Percentiles rank a stretch among this genome's conserved stretches.
Conservation (phyloP, 1,140 invertebrate genomes). For the Drosophila ironensis region DNA sequence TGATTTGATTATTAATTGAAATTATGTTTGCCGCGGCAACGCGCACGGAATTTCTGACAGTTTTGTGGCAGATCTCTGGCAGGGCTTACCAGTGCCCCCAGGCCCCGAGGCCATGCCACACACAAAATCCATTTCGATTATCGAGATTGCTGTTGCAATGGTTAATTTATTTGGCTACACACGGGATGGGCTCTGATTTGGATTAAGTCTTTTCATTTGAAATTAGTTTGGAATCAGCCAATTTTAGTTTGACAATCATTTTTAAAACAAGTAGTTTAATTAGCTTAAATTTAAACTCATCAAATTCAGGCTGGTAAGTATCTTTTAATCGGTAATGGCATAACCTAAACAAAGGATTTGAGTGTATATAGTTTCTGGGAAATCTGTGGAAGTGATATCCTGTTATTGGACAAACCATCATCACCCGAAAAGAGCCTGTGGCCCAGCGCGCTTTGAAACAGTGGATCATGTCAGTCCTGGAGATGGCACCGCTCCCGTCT, state of each 20-base stretch:
- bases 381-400: background rate
- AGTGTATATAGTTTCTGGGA: background rate
- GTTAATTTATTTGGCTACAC: background rate
- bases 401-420: slow-evolving; percentile 6
- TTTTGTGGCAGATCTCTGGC: slow-evolving; percentile 57
- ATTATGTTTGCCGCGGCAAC: slow-evolving; percentile 62
- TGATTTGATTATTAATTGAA: slow-evolving; percentile 77
- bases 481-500: slow-evolving; percentile 10
- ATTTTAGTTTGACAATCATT: too few species aligned
- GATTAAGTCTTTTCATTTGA: background rate
- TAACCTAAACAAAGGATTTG: too few species aligned
- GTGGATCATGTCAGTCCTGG: slow-evolving; percentile 36
- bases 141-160: background rate
- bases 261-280: too few species aligned
- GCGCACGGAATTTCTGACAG: slow-evolving; percentile 72
- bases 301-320: too few species aligned
- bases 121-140: slow-evolving; percentile 42
- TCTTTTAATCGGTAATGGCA: too few species aligned
- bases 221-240: too few species aligned
- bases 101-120: slow-evolving; percentile 5
- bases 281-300: too few species aligned
- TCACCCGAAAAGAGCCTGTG: slow-evolving; percentile 1
- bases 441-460: slow-evolving; percentile 30
- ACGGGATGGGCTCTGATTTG: background rate
- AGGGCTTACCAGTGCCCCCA: slow-evolving; percentile 19